phyloP scores from a whole-genome alignment of 2,888 invertebrate species.

The Trachelus stipa region DNA sequence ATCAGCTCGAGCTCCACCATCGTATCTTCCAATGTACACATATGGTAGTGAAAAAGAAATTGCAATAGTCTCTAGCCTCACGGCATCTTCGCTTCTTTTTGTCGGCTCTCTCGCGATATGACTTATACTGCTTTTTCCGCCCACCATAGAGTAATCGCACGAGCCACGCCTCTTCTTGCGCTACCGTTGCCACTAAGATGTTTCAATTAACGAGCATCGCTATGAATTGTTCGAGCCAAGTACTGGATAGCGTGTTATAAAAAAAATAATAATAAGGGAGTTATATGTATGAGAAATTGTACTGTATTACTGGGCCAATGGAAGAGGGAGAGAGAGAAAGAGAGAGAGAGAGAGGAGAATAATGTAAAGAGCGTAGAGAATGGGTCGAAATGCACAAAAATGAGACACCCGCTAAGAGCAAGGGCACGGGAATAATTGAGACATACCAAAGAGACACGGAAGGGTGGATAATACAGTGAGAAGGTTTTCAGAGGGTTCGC shows the following conservation, averaged over 20 bases:
- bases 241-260: neutral
- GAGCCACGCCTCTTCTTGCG: conserved; percentile 37
- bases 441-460: conserved; percentile 19
- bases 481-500: conserved; percentile 27
- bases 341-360: neutral
- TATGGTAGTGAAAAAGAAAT: neutral
- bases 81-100: neutral
- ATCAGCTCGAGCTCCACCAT: neutral
- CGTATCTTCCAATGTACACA: neutral
- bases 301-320: neutral
- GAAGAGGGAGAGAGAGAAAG: neutral
- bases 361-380: too few relatives aligned
- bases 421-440: conserved; percentile 33
- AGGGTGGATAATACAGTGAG: conserved; percentile 18
- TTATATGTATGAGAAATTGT: neutral
- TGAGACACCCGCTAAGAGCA: neutral
- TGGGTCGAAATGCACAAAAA: neutral
- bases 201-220: conserved; percentile 53
- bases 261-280: neutral
- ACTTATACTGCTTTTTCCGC: conserved; percentile 44
- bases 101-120: conserved; percentile 24
- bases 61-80: neutral
- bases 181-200: conserved; percentile 39
- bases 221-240: neutral
- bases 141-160: conserved; percentile 40